Percentiles rank a stretch among this genome's conserved stretches.
Evolutionary conservation across 2,113 vertebrate genomes (phyloP).

Genomic region (Brachirus orientalis): DNA sequence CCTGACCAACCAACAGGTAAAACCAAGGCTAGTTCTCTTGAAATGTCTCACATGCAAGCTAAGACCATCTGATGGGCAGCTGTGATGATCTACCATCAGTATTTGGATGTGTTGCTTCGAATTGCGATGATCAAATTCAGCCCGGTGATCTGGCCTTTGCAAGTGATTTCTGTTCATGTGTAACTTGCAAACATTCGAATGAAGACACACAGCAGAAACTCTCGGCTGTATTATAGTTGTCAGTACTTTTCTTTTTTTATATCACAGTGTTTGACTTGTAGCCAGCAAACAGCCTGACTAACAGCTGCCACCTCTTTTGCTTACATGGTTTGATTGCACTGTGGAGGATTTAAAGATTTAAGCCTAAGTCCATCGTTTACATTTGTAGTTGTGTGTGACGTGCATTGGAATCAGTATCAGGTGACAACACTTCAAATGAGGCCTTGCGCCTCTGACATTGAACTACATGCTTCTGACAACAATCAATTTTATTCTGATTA

Average conservation of each 20-base stretch:
- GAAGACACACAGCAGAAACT: too few relatives aligned
- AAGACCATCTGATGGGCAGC: background rate
- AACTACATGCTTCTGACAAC: too few relatives aligned
- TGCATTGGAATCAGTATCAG: slow-evolving; percentile 12
- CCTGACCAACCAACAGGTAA: slow-evolving; percentile 45
- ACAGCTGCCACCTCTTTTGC: slow-evolving; percentile 55
- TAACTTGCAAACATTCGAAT: slow-evolving; percentile 20
- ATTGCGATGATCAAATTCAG: background rate
- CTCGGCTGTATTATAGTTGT: background rate
- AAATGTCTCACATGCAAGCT: slow-evolving; percentile 12
- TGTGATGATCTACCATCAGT: background rate
- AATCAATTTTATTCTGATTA: background rate
- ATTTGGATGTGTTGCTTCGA: background rate
- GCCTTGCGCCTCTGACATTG: too few relatives aligned
- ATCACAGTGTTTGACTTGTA: slow-evolving; percentile 11
- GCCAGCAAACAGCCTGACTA: slow-evolving; percentile 37
- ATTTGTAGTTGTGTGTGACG: slow-evolving; percentile 32
- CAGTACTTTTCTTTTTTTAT: background rate
- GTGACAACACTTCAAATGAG: slow-evolving; percentile 9
- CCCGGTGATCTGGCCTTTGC: background rate
- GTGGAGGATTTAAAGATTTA: slow-evolving; percentile 64
- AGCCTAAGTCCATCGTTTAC: slow-evolving; percentile 40
- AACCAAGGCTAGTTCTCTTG: slow-evolving; percentile 10
- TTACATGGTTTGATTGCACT: slow-evolving; percentile 44
- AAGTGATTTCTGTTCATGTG: background rate